A percentile compares a stretch with the other conserved stretches of the same genome.
These are phyloP conservation scores for Ceyx margarethae DNA, from an alignment of 2,113 vertebrate genomes.

Conservation along the genomic window DNA sequence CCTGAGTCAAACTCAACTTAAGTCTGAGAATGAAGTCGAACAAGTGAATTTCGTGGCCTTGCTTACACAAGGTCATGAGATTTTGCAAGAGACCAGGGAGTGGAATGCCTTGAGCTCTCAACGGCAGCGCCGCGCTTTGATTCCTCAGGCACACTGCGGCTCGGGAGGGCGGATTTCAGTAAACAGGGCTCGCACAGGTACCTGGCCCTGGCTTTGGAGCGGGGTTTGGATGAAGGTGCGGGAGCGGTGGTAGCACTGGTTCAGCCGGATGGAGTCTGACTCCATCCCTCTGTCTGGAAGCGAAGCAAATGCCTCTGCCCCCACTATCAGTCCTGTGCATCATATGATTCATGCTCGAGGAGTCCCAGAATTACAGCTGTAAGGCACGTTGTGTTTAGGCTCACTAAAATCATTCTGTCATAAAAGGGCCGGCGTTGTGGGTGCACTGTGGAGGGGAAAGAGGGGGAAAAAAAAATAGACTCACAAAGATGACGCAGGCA, in stretches of 20 bases:
- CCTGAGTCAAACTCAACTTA: background rate
- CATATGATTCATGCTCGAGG: conserved; percentile 58
- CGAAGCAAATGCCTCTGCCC: conserved; percentile 60
- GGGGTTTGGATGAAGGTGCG: background rate
- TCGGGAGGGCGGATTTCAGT: background rate
- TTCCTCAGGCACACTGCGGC: background rate
- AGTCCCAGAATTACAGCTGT: conserved; percentile 59
- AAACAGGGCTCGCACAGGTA: background rate
- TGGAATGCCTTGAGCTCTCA: background rate
- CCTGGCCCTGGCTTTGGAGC: background rate
- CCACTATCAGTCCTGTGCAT: conserved; percentile 47
- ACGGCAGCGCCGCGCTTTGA: background rate
- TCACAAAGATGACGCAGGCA: background rate
- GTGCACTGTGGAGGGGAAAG: background rate
- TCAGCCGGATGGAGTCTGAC: conserved; percentile 27
- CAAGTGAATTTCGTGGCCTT: conserved; percentile 50
- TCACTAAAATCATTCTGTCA: conserved; percentile 34
- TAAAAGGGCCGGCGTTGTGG: conserved; percentile 32
- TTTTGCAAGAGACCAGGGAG: conserved; percentile 32
- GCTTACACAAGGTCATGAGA: conserved; percentile 10
- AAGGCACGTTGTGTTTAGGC: conserved; percentile 60
- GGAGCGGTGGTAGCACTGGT: conserved; percentile 57
- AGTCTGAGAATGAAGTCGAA: conserved; percentile 54
- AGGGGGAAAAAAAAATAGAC: background rate
- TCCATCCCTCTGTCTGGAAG: conserved; percentile 55